A percentile compares a stretch with the other conserved stretches of the same genome.
Evolutionary conservation across 2,888 invertebrate genomes (phyloP).

Genomic region (Prosapia bicincta): DNA sequence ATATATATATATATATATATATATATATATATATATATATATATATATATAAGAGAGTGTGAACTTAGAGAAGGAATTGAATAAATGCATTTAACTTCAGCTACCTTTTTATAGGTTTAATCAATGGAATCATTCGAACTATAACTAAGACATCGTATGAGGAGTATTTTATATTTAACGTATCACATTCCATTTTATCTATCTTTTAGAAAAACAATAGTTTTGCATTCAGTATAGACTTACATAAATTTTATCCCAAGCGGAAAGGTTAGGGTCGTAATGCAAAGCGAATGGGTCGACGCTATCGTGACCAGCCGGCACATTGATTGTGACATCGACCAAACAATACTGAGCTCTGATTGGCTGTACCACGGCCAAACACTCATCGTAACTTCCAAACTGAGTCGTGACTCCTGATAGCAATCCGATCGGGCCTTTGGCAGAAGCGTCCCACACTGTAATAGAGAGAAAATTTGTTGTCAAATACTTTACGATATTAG

Average conservation of each 20-base stretch:
- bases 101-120: no score
- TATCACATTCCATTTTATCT: not conserved
- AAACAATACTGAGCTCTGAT: slow-evolving; percentile 51
- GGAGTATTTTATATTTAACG: not conserved
- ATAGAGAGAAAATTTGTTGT: no score
- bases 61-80: no score
- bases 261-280: slow-evolving; percentile 48
- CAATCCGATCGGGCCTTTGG: slow-evolving; percentile 64
- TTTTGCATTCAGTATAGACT: slow-evolving; percentile 41
- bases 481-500: no score
- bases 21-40: no score
- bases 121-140: no score
- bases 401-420: slow-evolving; percentile 65
- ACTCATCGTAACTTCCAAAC: slow-evolving; percentile 72
- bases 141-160: no score
- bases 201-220: not conserved
- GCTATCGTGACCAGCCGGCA: slow-evolving; percentile 30
- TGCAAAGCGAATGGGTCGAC: slow-evolving; percentile 37
- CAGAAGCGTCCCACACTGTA: slow-evolving; percentile 71
- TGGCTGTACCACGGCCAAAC: slow-evolving; percentile 47
- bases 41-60: no score
- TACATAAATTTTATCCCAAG: slow-evolving; percentile 51
- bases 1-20: no score
- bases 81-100: no score
- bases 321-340: slow-evolving; percentile 46